Evolutionary conservation across 2,888 invertebrate species (phyloP), one percentile per base, ranked within the genome.

Genomic region (Cremastinae sp.): DNA sequence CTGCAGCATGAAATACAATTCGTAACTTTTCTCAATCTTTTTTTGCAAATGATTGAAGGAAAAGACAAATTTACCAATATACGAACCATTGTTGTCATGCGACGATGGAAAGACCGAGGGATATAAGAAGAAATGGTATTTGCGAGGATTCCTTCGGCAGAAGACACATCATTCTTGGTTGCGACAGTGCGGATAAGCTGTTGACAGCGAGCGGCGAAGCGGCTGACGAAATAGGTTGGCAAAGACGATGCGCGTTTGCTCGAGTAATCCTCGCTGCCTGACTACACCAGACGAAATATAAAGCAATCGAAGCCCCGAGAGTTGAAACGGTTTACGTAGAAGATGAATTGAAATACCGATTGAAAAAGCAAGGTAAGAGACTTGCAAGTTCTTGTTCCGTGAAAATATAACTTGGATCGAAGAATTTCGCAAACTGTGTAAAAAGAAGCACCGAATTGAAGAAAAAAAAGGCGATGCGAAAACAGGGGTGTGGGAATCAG

Each of bases 291-390:
- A 68, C 28, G 35, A 58, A 68, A 47, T 41, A 49, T 39, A 58
- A 59, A 47, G 41, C 16, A 28, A 35, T 78, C 41, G 49, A 62
- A 47, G 43, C 53, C 51, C 35, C 20, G 64, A 64, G 28, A 49
- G 55, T 35, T 28, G 53, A 35, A 43, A 43, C 4, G 49, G 10
- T 22, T 41, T 28, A 51, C 20, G 35, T 9, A 20, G n/a, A 39
- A 28, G 75, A 71, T 64, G 72, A 64, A 77, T 68, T 82, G 65
- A 75, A 74, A 79, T 61, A 62, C 68, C 82, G 81, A 83, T 85
- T 84, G 85, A 84, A 86, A 84, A 84, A 83, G 81, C 79, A 80
- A 39, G 68, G 45, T 18, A 35, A 61, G 49, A 20, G n/a, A 53
- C 43, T 28, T 55, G 12, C n/a, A 55, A 53, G 14, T 28, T 66